phyloP scores from a whole-genome alignment of 2,888 invertebrate species.

The Choreutis nemorana region DNA sequence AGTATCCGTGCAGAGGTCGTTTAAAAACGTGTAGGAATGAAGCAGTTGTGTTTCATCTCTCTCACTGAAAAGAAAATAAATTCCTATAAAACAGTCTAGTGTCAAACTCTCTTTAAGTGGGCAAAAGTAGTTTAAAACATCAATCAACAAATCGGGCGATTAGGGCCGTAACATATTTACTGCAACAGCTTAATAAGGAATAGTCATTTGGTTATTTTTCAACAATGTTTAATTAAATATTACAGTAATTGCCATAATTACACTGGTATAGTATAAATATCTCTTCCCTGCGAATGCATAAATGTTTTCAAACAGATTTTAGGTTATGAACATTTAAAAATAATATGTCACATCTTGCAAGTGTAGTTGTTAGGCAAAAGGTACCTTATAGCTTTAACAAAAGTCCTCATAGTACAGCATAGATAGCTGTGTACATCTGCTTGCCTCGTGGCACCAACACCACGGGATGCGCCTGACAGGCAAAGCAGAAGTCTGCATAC shows the following conservation, averaged over 20 bases:
- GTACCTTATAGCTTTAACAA: constrained; percentile 45
- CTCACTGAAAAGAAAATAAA: constrained; percentile 29
- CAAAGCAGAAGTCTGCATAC: constrained; percentile 49
- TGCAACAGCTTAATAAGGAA: too few species aligned
- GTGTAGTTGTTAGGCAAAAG: constrained; percentile 2
- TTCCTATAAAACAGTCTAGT: neutral
- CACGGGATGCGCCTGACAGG: constrained; percentile 43
- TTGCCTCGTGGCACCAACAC: constrained; percentile 31
- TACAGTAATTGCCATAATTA: neutral
- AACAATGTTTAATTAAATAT: neutral
- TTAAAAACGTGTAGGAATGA: constrained; percentile 50
- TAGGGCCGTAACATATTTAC: too few species aligned
- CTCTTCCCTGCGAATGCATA: neutral
- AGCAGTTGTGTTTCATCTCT: constrained; percentile 41
- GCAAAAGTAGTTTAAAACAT: too few species aligned
- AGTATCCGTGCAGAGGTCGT: constrained; percentile 40
- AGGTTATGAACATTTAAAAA: too few species aligned
- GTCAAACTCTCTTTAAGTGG: too few species aligned
- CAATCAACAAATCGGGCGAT: too few species aligned
- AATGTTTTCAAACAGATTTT: too few species aligned
- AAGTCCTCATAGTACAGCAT: constrained; percentile 48
- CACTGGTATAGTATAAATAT: too few species aligned
- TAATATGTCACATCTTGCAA: neutral
- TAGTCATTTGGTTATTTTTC: too few species aligned
- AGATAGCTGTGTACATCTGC: constrained; percentile 50